phyloP scores from a whole-genome alignment of 2,888 invertebrate genomes.

The Pheosia gnoma region DNA sequence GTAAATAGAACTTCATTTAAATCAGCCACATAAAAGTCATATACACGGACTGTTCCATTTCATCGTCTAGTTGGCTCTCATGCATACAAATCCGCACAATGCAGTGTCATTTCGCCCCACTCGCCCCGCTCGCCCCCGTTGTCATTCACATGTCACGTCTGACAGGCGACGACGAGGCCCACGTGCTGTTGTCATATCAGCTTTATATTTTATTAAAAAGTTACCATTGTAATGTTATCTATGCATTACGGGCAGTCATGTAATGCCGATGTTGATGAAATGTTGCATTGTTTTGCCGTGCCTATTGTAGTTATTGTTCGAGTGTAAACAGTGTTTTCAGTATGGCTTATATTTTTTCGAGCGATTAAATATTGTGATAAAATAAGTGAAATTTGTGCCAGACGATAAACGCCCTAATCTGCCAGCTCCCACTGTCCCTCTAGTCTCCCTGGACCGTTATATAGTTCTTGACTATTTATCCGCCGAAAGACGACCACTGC shows the following conservation, averaged over 20 bases:
- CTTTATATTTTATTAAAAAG: slow-evolving; percentile 63
- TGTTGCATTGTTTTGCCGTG: slow-evolving; percentile 9
- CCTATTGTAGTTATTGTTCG: slow-evolving; percentile 11
- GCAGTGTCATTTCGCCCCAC: slow-evolving; percentile 50
- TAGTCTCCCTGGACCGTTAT: too few species aligned
- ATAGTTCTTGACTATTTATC: too few species aligned
- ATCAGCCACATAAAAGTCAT: background rate
- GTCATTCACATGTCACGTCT: slow-evolving; percentile 71
- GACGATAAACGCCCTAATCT: too few species aligned
- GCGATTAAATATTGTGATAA: too few species aligned
- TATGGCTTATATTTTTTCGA: too few species aligned
- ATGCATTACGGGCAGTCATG: slow-evolving; percentile 13
- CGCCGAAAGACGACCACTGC: too few species aligned
- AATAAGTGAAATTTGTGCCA: too few species aligned
- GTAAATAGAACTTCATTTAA: background rate
- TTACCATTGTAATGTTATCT: slow-evolving; percentile 23
- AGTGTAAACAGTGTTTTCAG: background rate
- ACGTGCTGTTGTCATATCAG: slow-evolving; percentile 71
- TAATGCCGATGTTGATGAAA: slow-evolving; percentile 8
- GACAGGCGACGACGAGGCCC: slow-evolving; percentile 68
- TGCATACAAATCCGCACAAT: slow-evolving; percentile 56
- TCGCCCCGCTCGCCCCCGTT: slow-evolving; percentile 36
- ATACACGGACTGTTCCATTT: slow-evolving; percentile 26
- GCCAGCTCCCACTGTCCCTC: too few species aligned
- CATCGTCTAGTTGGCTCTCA: slow-evolving; percentile 41